Evolutionary conservation across 2,888 invertebrate species (phyloP).

Genomic region (Scaptodrosophila latifasciaeformis): DNA sequence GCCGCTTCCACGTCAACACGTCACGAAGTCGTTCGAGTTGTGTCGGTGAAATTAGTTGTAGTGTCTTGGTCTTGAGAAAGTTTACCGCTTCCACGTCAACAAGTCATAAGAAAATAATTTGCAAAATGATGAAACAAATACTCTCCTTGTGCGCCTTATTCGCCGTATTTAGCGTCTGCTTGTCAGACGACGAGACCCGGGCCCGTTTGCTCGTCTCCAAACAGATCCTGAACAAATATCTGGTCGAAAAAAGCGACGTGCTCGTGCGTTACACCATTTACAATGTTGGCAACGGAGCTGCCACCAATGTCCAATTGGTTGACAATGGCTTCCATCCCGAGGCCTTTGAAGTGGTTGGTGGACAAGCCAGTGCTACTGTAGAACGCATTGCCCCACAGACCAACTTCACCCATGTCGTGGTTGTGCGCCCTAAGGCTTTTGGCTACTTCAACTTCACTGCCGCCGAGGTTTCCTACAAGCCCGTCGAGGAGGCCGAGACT

Average conservation of each 20-base stretch:
- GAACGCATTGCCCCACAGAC: slow-evolving; percentile 94
- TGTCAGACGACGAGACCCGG: slow-evolving; percentile 79
- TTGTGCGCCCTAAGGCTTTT: slow-evolving; percentile 90
- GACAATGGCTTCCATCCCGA: slow-evolving; percentile 95
- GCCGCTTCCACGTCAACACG: too few species aligned
- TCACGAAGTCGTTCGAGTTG: too few species aligned
- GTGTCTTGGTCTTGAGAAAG: too few species aligned
- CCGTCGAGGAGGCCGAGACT: slow-evolving; percentile 87
- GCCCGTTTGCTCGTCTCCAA: slow-evolving; percentile 93
- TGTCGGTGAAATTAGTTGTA: too few species aligned
- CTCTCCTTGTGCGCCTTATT: slow-evolving; percentile 55
- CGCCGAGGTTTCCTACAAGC: slow-evolving; percentile 92
- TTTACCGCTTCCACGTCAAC: slow-evolving; percentile 69
- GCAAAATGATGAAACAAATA: slow-evolving; percentile 56
- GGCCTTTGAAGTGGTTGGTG: slow-evolving; percentile 92
- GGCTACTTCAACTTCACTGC: slow-evolving; percentile 98
- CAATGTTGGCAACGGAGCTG: slow-evolving; percentile 94
- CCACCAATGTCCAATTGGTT: slow-evolving; percentile 87
- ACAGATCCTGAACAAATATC: slow-evolving; percentile 94
- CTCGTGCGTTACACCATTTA: slow-evolving; percentile 95
- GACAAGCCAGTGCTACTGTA: slow-evolving; percentile 87
- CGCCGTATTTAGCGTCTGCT: slow-evolving; percentile 61
- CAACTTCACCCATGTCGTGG: slow-evolving; percentile 95
- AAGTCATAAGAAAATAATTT: slow-evolving; percentile 54
- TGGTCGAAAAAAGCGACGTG: slow-evolving; percentile 97